A percentile compares a stretch with the other conserved stretches of the same genome.
phyloP scores from a whole-genome alignment of 2,113 vertebrate genomes.

The Antennarius striatus region DNA sequence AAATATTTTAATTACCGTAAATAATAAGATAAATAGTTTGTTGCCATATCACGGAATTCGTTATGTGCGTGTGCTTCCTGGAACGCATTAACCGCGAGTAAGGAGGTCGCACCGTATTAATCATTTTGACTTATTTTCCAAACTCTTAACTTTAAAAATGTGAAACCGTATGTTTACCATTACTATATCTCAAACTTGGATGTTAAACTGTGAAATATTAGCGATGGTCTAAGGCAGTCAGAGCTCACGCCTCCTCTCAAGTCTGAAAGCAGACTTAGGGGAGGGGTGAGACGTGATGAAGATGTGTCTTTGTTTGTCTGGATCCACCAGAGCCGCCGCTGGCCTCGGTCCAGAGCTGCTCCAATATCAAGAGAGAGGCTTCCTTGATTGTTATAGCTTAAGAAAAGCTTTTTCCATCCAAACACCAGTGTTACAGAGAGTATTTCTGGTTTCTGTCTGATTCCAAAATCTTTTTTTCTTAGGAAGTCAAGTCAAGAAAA shows the following conservation, averaged over 20 bases:
- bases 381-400: background rate
- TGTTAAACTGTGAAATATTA: background rate
- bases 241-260: background rate
- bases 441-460: background rate
- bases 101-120: too few relatives aligned
- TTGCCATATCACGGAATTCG: too few relatives aligned
- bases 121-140: too few relatives aligned
- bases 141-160: too few relatives aligned
- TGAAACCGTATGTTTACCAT: too few relatives aligned
- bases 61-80: too few relatives aligned
- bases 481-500: background rate
- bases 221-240: background rate
- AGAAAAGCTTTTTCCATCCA: conserved; percentile 4
- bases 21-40: too few relatives aligned
- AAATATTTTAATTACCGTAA: too few relatives aligned
- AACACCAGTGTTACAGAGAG: too few relatives aligned
- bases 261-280: background rate
- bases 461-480: background rate
- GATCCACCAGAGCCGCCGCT: conserved; percentile 20
- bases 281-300: conserved; percentile 6
- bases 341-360: conserved; percentile 17
- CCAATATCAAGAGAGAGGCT: conserved; percentile 20
- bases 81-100: too few relatives aligned
- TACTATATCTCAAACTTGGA: too few relatives aligned
- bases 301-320: conserved; percentile 44